Conservation (phyloP, 2,797 vertebrate species). For the Oreochromis grahami region DNA sequence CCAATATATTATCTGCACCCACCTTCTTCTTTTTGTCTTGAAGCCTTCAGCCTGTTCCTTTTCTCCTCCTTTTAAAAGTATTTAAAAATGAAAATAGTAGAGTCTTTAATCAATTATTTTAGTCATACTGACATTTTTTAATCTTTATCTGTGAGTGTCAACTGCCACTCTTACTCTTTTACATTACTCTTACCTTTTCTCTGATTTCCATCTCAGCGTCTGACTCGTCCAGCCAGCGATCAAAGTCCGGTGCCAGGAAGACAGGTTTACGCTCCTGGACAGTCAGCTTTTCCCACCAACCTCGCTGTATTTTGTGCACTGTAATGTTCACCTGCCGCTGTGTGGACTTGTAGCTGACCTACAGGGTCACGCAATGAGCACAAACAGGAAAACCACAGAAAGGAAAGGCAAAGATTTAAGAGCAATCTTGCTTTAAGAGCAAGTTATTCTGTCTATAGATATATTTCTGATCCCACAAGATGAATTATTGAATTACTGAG, state of each 20-base stretch:
- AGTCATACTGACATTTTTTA: background rate
- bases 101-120: background rate
- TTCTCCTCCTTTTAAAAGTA: slow-evolving; percentile 81
- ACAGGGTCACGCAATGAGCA: background rate
- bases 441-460: background rate
- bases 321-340: slow-evolving; percentile 91
- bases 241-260: slow-evolving; percentile 91
- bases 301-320: slow-evolving; percentile 81
- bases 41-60: slow-evolving; percentile 83
- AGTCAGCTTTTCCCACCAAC: slow-evolving; percentile 92
- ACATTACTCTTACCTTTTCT: slow-evolving; percentile 78
- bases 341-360: slow-evolving; percentile 86
- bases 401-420: background rate
- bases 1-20: slow-evolving; percentile 53
- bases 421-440: background rate
- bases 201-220: slow-evolving; percentile 94
- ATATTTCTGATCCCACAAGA: background rate
- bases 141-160: background rate
- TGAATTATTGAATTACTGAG: background rate
- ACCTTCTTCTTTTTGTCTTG: slow-evolving; percentile 82
- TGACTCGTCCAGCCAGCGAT: slow-evolving; percentile 96
- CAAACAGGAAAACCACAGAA: background rate
- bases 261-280: slow-evolving; percentile 87
- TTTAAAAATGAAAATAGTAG: background rate
- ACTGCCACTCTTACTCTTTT: no score